Conservation (phyloP, 2,888 invertebrate genomes). For the Prionchulus punctatus region DNA sequence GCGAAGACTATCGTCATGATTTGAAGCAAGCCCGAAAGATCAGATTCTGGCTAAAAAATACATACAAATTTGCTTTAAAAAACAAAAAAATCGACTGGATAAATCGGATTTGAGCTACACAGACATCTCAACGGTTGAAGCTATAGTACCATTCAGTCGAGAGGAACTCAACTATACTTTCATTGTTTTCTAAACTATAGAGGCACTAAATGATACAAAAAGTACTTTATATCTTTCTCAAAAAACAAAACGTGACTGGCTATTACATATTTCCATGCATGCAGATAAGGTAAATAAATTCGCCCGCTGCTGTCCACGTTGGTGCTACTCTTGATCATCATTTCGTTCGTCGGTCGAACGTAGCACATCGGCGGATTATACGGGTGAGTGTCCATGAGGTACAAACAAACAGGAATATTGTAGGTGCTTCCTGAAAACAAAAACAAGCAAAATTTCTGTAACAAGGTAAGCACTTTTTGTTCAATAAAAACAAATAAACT, state of each 20-base stretch:
- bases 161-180: no score
- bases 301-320: conserved; percentile 88
- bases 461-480: not conserved
- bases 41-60: conserved; percentile 51
- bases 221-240: no score
- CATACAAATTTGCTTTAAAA: not conserved
- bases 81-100: no score
- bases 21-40: conserved; percentile 70
- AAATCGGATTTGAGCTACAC: no score
- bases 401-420: conserved; percentile 89
- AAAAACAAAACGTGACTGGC: conserved; percentile 11
- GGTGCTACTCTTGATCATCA: conserved; percentile 84
- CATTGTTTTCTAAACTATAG: no score
- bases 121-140: no score
- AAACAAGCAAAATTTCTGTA: not conserved
- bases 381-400: conserved; percentile 93
- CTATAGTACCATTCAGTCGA: no score
- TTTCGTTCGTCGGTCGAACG: conserved; percentile 80
- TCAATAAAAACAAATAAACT: conserved; percentile 6
- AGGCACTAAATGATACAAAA: no score
- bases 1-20: conserved; percentile 78
- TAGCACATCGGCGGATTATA: conserved; percentile 72
- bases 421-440: conserved; percentile 51
- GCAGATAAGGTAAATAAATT: conserved; percentile 84
- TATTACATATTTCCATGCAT: conserved; percentile 61